phyloP scores from a whole-genome alignment of 2,797 vertebrate species.

The Rhinichthys osculus region DNA sequence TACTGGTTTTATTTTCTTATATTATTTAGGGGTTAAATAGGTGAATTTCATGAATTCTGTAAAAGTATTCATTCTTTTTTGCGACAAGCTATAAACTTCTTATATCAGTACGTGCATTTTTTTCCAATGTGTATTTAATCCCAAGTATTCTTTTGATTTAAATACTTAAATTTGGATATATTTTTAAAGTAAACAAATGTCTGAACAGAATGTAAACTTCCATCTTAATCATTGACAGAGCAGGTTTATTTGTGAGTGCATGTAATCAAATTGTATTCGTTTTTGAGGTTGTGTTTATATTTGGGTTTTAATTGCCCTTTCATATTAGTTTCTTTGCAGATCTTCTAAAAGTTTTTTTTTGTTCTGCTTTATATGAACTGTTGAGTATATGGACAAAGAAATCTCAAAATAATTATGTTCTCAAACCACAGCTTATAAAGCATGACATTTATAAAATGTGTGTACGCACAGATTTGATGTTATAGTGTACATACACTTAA shows the following conservation, averaged over 20 bases:
- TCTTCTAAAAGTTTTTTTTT: constrained; percentile 37
- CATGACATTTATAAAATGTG: not conserved
- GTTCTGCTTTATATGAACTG: constrained; percentile 67
- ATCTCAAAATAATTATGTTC: not conserved
- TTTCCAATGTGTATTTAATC: not conserved
- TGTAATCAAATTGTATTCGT: not conserved
- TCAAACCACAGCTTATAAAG: not conserved
- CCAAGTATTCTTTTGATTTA: not conserved
- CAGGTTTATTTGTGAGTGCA: not conserved
- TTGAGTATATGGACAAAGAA: constrained; percentile 54
- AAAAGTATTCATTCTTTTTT: not conserved
- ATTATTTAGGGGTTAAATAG: not conserved
- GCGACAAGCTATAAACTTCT: not conserved
- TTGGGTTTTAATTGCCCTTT: not conserved
- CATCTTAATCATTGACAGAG: not conserved
- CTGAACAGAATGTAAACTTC: not conserved
- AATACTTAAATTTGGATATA: not conserved
- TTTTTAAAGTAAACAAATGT: not conserved
- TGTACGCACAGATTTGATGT: not conserved
- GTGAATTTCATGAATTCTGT: not conserved
- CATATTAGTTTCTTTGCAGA: not conserved
- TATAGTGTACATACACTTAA: not conserved
- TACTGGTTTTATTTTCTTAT: not conserved
- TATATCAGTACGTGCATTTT: not conserved
- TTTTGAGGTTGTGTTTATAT: not conserved